phyloP scores from a whole-genome alignment of 2,888 invertebrate genomes.

The Eupithecia tripunctaria region DNA sequence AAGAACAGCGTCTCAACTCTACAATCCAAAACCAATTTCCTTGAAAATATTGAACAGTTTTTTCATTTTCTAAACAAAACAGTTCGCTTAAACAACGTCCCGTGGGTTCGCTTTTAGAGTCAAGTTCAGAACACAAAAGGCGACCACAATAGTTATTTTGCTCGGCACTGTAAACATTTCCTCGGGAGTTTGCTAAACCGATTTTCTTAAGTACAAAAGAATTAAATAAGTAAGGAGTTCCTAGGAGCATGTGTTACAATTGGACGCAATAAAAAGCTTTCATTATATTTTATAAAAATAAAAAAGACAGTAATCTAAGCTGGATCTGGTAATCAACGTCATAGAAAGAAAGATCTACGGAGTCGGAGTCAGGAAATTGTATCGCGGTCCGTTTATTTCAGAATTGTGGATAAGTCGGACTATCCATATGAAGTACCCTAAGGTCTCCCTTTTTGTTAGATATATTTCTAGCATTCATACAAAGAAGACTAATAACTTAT shows the following conservation, averaged over 20 bases:
- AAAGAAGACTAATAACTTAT: background rate
- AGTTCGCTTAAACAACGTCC: conserved; percentile 23
- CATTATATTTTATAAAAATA: background rate
- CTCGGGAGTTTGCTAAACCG: conserved; percentile 49
- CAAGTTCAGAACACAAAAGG: conserved; percentile 40
- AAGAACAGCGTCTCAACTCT: background rate
- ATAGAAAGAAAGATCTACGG: background rate
- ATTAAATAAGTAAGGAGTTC: conserved; percentile 59
- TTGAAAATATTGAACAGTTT: conserved; percentile 13
- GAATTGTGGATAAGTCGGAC: background rate
- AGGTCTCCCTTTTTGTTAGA: no score
- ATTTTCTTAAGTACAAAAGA: conserved; percentile 59
- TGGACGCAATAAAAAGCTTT: conserved; percentile 8
- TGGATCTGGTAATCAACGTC: no score
- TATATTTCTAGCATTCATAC: background rate
- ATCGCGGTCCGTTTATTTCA: background rate
- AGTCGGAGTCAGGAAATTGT: background rate
- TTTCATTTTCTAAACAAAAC: conserved; percentile 24
- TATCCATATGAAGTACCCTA: background rate
- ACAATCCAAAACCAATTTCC: conserved; percentile 6
- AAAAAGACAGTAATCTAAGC: no score
- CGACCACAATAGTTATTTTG: conserved; percentile 37
- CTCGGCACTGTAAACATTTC: conserved; percentile 46
- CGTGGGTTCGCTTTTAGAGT: conserved; percentile 24
- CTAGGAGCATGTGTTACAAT: conserved; percentile 17